These are phyloP conservation scores for Trichomalopsis sarcophagae DNA, from an alignment of 1,140 invertebrate genomes.

Conservation along the genomic window DNA sequence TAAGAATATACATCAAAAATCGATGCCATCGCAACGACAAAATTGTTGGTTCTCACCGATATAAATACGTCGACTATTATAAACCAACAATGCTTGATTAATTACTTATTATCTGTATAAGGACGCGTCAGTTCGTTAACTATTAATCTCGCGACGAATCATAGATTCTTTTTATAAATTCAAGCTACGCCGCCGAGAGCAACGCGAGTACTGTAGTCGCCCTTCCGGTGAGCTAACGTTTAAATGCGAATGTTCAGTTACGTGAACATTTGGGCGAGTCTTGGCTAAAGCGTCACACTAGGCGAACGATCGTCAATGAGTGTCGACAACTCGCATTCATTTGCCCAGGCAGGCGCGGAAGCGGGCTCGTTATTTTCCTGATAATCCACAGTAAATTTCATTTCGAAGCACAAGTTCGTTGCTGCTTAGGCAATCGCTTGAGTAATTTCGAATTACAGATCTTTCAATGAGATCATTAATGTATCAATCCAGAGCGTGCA, in stretches of 20 bases:
- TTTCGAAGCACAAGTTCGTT: not conserved
- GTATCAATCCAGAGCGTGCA: not conserved
- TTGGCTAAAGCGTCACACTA: constrained; percentile 20
- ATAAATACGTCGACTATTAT: no score
- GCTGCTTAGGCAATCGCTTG: not conserved
- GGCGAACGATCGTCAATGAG: constrained; percentile 28
- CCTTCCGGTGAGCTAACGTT: not conserved
- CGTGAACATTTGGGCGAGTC: constrained; percentile 46
- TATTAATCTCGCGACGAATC: not conserved
- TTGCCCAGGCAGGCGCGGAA: not conserved
- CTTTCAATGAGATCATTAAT: not conserved
- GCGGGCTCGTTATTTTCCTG: not conserved
- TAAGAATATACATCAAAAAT: no score
- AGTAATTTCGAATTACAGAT: constrained; percentile 11
- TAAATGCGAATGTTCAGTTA: constrained; percentile 42
- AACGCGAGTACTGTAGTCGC: constrained; percentile 23
- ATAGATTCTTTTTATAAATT: not conserved
- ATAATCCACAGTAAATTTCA: not conserved
- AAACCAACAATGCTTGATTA: no score
- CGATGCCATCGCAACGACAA: no score
- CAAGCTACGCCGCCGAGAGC: not conserved
- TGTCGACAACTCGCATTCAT: no score
- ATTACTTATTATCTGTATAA: not conserved
- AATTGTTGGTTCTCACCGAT: no score
- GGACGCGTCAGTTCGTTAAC: not conserved